phyloP scores from a whole-genome alignment of 30 jellyfish, hydroid and myxozoan species.

The Cassiopea andromeda region DNA sequence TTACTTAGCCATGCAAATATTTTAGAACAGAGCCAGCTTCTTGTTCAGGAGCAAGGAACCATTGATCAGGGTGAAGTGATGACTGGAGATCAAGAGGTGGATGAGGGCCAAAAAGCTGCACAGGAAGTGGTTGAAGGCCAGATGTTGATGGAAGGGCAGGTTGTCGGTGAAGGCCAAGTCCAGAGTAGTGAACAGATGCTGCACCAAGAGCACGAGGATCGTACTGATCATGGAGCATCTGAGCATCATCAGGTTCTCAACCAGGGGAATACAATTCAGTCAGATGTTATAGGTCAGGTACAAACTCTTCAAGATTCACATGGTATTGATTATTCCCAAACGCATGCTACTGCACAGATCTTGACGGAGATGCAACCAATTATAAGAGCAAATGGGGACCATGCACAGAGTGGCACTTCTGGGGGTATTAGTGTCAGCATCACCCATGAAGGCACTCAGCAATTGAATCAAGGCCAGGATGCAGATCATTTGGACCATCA shows the following conservation, averaged over 20 bases:
- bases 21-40: conserved; percentile 34
- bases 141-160: conserved; percentile 8
- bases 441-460: not conserved
- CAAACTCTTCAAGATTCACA: conserved; percentile 32
- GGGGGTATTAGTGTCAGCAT: too few species aligned
- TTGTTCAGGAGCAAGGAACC: conserved; percentile 32
- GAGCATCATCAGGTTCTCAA: conserved; percentile 29
- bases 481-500: not conserved
- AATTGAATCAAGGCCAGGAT: not conserved
- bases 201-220: conserved; percentile 12
- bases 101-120: not conserved
- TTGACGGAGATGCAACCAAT: conserved; percentile 63
- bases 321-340: conserved; percentile 44
- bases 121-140: conserved; percentile 33
- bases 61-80: conserved; percentile 38
- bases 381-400: conserved; percentile 1
- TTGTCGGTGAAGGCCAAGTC: conserved; percentile 44
- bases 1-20: conserved; percentile 32
- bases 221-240: conserved; percentile 16
- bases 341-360: conserved; percentile 61
- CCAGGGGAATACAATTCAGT: conserved; percentile 3
- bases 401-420: not conserved
- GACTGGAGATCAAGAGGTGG: not conserved
- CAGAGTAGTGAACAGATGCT: conserved; percentile 21
- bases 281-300: conserved; percentile 16